Percentiles rank a stretch among this genome's conserved stretches.
These are phyloP conservation scores for Oeneis ivallda DNA, from an alignment of 2,888 invertebrate species.

Conservation along the genomic window DNA sequence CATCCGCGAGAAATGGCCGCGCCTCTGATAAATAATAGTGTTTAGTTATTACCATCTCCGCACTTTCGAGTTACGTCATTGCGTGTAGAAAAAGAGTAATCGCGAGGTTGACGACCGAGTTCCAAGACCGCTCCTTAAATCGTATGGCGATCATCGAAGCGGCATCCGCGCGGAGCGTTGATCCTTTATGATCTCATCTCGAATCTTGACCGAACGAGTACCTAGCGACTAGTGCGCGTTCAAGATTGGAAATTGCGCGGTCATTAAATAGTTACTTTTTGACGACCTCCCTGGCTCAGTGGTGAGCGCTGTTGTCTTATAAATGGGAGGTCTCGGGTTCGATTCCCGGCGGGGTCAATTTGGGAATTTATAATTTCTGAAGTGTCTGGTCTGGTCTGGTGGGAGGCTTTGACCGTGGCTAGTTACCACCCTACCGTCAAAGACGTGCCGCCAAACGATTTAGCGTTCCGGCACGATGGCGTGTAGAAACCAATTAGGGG, in stretches of 20 bases:
- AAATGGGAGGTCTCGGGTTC: no score
- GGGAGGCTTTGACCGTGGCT: no score
- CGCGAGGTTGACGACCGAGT: slow-evolving; percentile 69
- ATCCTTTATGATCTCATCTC: slow-evolving; percentile 79
- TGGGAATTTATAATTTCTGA: no score
- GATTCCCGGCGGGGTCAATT: no score
- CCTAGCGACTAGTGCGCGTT: slow-evolving; percentile 44
- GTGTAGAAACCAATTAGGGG: no score
- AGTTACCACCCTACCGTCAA: no score
- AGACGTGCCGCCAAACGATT: no score
- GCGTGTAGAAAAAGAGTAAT: slow-evolving; percentile 57
- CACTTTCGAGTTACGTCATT: slow-evolving; percentile 78
- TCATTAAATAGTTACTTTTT: slow-evolving; percentile 23
- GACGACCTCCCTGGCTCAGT: no score
- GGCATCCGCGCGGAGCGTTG: slow-evolving; percentile 72
- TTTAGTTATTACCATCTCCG: slow-evolving; percentile 67
- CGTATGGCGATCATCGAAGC: slow-evolving; percentile 65
- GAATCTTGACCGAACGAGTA: slow-evolving; percentile 51
- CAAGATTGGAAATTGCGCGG: slow-evolving; percentile 42
- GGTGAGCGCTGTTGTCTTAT: no score
- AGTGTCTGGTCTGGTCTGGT: no score
- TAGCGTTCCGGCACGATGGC: no score
- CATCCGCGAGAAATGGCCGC: slow-evolving; percentile 63
- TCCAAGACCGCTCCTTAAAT: slow-evolving; percentile 55
- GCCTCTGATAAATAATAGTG: slow-evolving; percentile 66